Base-by-base conservation (phyloP, 2,797 vertebrate genomes). In the Lagocephalus sceleratus region DNA sequence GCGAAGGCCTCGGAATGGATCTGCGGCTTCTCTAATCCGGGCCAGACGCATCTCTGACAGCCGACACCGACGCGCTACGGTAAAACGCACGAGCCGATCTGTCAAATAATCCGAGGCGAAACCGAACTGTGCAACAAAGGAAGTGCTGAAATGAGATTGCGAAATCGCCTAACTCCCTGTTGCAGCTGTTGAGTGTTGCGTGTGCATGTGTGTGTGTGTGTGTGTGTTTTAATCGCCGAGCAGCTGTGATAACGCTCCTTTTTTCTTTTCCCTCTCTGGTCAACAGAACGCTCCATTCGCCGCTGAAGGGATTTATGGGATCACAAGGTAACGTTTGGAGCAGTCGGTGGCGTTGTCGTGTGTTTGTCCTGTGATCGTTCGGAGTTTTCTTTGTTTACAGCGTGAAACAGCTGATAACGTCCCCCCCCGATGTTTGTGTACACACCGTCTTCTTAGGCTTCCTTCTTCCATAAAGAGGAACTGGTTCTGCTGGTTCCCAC, bases 251-350 rank as follows among this genome's bases (percentile, higher is more conserved):
- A 57, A 50, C 59, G 53, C 63, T 41, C 51, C 57, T 63, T 54
- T 78, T n/a, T 66, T 57, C 67, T 47, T 53, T 73, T 48, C 17
- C 67, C 50, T 75, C 43, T 85, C 73, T 84, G 62, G 77, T 78
- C 82, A 82, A 82, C 88, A 89, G 89, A 89, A 78, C 80, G 73
- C 78, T 80, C 84, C 62, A 79, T 72, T 83, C 75, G 72, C 66
- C 58, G 76, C 84, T 85, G 79, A 79, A 78, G 76, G 87, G 63
- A 89, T 91, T 89, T 90, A 92, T 92, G 91, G 91, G 91, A 84
- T 92, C 91, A 82, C 89, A 90, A 92, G 91, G 91, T 92, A 89
- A 89, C 46, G 10, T 29, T n/a, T 45, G 1, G 19, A 49, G 2
- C 47, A 71, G 46, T 57, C 52, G 29, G 19, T 52, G 22, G n/a